phyloP scores from a whole-genome alignment of 2,888 invertebrate species.

The Synergus itoensis region DNA sequence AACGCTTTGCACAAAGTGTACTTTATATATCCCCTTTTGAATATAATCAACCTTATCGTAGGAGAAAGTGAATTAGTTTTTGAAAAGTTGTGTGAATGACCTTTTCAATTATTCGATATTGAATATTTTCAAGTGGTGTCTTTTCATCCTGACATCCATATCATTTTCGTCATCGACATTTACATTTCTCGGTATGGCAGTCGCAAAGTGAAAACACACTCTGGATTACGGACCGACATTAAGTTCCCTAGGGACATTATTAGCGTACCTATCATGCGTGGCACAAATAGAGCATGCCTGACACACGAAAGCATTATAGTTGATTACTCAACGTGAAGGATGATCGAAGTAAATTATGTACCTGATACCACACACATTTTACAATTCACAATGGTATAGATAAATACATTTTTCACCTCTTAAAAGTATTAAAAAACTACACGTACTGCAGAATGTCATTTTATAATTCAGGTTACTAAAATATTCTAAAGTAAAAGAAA shows the following conservation, averaged over 20 bases:
- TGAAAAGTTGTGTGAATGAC: background rate
- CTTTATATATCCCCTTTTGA: background rate
- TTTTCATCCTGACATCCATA: slow-evolving; percentile 28
- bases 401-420: background rate
- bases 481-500: no score
- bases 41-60: background rate
- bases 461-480: background rate
- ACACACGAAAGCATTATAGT: slow-evolving; percentile 63
- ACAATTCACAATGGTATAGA: no score
- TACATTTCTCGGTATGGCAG: slow-evolving; percentile 23
- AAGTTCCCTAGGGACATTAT: slow-evolving; percentile 74
- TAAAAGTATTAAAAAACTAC: background rate
- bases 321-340: slow-evolving; percentile 58
- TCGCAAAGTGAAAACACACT: slow-evolving; percentile 41
- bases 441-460: background rate
- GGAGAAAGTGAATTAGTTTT: background rate
- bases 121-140: background rate
- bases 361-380: background rate
- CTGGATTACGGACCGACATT: slow-evolving; percentile 64
- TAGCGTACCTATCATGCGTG: slow-evolving; percentile 73
- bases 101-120: background rate
- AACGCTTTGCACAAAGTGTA: no score
- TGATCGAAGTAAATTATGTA: slow-evolving; percentile 51
- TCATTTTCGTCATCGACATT: slow-evolving; percentile 3
- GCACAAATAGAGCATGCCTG: slow-evolving; percentile 70